Percentiles rank a stretch among this genome's conserved stretches.
Conservation (phyloP, 2,113 vertebrate genomes). For the Podarcis cretensis region DNA sequence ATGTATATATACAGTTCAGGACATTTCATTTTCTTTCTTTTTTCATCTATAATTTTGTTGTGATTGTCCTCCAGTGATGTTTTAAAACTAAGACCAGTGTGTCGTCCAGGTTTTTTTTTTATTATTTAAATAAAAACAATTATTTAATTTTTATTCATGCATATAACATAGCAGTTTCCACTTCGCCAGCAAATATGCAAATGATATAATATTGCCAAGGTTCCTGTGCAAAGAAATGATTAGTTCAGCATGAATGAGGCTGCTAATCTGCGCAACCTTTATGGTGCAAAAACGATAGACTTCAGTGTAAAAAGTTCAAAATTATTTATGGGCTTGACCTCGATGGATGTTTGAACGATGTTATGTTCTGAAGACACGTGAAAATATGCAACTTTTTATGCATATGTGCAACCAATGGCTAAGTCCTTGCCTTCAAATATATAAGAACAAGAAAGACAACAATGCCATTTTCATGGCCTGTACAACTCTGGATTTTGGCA, state of each 20-base stretch:
- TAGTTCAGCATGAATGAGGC: not conserved
- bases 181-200: too few relatives aligned
- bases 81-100: not conserved
- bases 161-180: too few relatives aligned
- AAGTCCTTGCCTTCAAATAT: not conserved
- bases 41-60: not conserved
- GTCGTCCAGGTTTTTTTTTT: too few relatives aligned
- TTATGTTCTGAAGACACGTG: not conserved
- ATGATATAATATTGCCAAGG: not conserved
- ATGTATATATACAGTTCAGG: not conserved
- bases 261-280: not conserved
- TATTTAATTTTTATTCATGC: too few relatives aligned
- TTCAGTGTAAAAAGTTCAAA: not conserved
- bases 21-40: not conserved
- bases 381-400: not conserved
- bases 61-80: not conserved
- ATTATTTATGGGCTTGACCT: not conserved
- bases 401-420: not conserved
- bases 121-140: too few relatives aligned
- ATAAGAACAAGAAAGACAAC: not conserved
- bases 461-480: not conserved
- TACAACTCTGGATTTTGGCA: not conserved
- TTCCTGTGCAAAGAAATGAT: not conserved
- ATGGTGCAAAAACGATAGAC: not conserved
- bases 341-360: not conserved